Evolutionary conservation across 2,797 vertebrate genomes (phyloP), one percentile per base, ranked within the genome.

Genomic region (Mergus octosetaceus): DNA sequence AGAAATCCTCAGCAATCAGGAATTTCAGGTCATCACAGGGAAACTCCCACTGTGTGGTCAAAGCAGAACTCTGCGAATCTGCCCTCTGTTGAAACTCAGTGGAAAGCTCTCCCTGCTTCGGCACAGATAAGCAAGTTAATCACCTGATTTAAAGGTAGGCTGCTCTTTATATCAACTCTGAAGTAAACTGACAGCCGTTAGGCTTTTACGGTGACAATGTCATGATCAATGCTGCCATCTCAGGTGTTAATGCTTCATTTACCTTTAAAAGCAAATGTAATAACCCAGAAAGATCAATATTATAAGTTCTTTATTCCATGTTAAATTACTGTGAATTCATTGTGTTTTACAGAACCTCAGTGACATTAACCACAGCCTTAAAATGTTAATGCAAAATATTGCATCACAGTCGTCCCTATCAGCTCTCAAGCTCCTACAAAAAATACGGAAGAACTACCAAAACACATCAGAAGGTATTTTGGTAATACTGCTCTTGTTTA

Each of bases 261-360:
- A 87, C 93, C 73, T 97, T 96, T 96, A 96, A 97, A 97, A 95
- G 75, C 68, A 96, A 85, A 96, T 36, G 58, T 77, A 97, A 93
- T 94, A 97, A 97, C 56, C 49, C 82, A 91, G 74, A 90, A 94
- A 94, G 57, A 97, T 93, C 96, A 96, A 85, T 94, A 97, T 80
- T 90, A 5, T 62, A 74, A 85, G 71, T 87, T 96, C 71, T 82
- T 93, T 89, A 97, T 95, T 95, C 80, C 3, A 3, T 43, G 27
- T 74, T 88, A 90, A 97, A 96, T 91, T 92, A 88, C 41, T 90
- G 45, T 11, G 3, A 66, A 92, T 79, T 91, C 69, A 70, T 4
- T 72, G 39, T 13, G 34, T 94, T 97, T 74, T 89, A 45, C 32
- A 90, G 47, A 95, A 66, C 65, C 91, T 94, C 73, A 91, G 92